phyloP scores from a whole-genome alignment of 1,140 invertebrate genomes.

The Camponotus floridanus region DNA sequence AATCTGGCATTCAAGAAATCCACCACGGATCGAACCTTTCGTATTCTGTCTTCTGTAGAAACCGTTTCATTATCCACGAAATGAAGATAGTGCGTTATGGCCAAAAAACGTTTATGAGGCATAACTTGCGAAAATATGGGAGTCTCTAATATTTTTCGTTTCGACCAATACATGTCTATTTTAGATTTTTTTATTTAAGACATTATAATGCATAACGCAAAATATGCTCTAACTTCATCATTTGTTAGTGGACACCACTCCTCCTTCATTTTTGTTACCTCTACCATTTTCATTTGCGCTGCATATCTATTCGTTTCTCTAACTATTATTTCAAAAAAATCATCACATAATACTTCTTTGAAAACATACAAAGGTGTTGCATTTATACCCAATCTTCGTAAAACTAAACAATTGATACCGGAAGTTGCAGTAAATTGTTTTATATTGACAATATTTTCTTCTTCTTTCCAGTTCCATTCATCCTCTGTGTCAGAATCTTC shows the following conservation, averaged over 20 bases:
- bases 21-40: slow-evolving; percentile 19
- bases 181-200: background rate
- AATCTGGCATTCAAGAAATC: slow-evolving; percentile 56
- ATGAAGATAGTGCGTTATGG: slow-evolving; percentile 26
- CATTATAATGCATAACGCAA: slow-evolving; percentile 46
- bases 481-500: too few relatives aligned
- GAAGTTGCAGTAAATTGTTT: too few relatives aligned
- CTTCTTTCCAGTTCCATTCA: too few relatives aligned
- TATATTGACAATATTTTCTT: too few relatives aligned
- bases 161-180: background rate
- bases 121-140: slow-evolving; percentile 23
- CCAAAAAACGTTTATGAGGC: background rate
- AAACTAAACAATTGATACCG: too few relatives aligned
- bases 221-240: slow-evolving; percentile 34
- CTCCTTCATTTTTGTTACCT: slow-evolving; percentile 1
- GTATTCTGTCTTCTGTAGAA: slow-evolving; percentile 28
- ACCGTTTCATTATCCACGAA: slow-evolving; percentile 45
- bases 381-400: too few relatives aligned
- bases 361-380: too few relatives aligned
- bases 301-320: too few relatives aligned
- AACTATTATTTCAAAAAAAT: too few relatives aligned
- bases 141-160: background rate
- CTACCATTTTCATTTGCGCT: background rate
- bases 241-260: background rate
- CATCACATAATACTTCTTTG: too few relatives aligned